Conservation (phyloP, 2,113 vertebrate species). For the Gobiocypris rarus region DNA sequence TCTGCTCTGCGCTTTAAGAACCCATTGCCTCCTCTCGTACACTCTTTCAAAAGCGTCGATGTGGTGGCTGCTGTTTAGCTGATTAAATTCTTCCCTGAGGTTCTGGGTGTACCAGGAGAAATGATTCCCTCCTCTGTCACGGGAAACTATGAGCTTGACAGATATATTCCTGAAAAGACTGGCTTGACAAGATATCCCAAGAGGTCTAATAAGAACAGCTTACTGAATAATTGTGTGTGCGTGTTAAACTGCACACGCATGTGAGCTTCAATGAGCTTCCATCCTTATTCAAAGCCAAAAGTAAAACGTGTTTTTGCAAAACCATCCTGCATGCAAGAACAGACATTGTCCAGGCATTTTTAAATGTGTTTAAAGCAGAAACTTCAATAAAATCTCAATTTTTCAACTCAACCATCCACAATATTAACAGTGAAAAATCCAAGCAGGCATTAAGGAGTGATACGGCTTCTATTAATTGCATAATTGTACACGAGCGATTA, state of each 20-base stretch:
- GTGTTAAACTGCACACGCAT: not conserved
- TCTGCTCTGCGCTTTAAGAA: not conserved
- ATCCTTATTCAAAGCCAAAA: conserved; percentile 3
- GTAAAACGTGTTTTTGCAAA: not conserved
- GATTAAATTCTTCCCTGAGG: conserved; percentile 51
- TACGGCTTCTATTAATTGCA: conserved; percentile 45
- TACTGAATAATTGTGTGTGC: conserved; percentile 3
- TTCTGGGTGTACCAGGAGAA: conserved; percentile 31
- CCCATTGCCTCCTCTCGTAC: conserved; percentile 1
- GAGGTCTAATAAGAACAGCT: conserved; percentile 20
- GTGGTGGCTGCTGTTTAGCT: conserved; percentile 28
- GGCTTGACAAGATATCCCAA: conserved; percentile 29
- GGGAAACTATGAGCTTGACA: conserved; percentile 29
- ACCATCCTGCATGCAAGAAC: conserved; percentile 52
- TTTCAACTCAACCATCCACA: conserved; percentile 27
- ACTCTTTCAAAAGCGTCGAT: not conserved
- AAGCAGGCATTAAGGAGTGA: conserved; percentile 45
- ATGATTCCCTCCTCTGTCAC: conserved; percentile 27
- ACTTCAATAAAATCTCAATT: too few relatives aligned
- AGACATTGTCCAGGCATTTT: not conserved
- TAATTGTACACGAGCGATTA: conserved; percentile 62
- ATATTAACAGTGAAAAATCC: conserved; percentile 46
- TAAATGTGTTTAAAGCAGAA: not conserved
- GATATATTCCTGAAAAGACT: conserved; percentile 28
- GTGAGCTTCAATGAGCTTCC: not conserved